Evolutionary conservation across 2,797 vertebrate species (phyloP), one percentile per base, ranked within the genome.

Genomic region (Danio aesculapii): DNA sequence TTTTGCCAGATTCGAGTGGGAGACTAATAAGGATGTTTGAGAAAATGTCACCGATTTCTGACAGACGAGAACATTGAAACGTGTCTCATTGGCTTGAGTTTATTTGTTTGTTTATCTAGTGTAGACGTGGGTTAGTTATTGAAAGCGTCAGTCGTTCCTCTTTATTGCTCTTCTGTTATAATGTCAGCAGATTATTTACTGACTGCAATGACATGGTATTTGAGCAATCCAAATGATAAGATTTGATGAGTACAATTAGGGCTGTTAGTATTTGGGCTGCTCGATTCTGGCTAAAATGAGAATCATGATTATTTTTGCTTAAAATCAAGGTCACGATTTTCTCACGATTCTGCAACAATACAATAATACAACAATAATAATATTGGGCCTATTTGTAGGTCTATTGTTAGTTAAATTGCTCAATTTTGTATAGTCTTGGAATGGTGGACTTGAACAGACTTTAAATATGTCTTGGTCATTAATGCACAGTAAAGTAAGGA

Each of bases 21-120:
- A 78, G 41, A 5, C 41, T 59, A 68, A 78, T 50, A 68, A 58
- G 64, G 43, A 77, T 0, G 21, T 58, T 47, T n/a, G 8, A 46
- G 53, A 41, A 68, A 68, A 68, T 68, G 66, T 58, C 62, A 57
- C 41, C 0, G 17, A 14, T 53, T 49, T 59, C 14, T 61, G 72
- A 69, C 13, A 12, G 50, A 2, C 10, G 14, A 67, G 43, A 77
- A 49, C 63, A 58, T 30, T 12, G 1, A 12, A 53, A 6, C 1
- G 11, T 4, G 52, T 66, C n/a, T 55, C n/a, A 59, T 61, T 13
- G 43, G 47, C 57, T 77, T 14, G 39, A 13, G 63, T 17, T 77
- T 41, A 39, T 72, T 47, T 72, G 13, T 57, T 67, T 47, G 14
- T 66, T 77, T 57, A 13, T 49, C 14, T 19, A 12, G 19, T 12